Conservation (phyloP, 2,797 vertebrate genomes). For the Botia almorhae region DNA sequence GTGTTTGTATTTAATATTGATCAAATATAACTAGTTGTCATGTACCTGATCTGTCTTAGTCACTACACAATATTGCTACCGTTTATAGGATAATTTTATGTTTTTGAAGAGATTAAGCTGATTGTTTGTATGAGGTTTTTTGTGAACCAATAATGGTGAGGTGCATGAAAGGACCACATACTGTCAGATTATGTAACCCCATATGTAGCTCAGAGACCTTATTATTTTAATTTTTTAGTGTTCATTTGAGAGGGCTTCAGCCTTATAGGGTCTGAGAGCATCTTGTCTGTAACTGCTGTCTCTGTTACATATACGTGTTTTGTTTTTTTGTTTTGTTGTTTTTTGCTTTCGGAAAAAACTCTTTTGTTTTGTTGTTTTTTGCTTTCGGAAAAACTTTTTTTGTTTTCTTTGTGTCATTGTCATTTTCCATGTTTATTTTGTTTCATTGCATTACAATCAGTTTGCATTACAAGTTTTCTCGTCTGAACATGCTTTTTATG, state of each 20-base stretch:
- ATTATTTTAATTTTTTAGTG: constrained; percentile 36
- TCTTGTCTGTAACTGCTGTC: constrained; percentile 12
- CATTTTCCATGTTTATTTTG: constrained; percentile 15
- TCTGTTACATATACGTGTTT: background rate
- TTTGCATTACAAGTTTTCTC: constrained; percentile 19
- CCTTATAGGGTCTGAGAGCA: background rate
- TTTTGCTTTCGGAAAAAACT: background rate
- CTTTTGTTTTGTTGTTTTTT: background rate
- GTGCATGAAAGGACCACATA: background rate
- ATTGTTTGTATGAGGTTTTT: background rate
- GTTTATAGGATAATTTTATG: constrained; percentile 1
- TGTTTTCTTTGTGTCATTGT: constrained; percentile 10
- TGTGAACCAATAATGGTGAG: constrained; percentile 16
- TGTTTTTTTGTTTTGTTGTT: background rate
- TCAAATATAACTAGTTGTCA: no score
- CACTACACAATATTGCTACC: background rate
- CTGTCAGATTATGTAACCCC: constrained; percentile 8
- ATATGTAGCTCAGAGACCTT: constrained; percentile 27
- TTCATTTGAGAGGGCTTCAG: constrained; percentile 9
- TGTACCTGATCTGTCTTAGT: no score
- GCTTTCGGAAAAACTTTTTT: constrained; percentile 10
- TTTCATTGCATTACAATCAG: constrained; percentile 24
- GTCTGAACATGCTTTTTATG: constrained; percentile 21
- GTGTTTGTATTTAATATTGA: no score
- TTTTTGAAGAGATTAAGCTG: constrained; percentile 19